Evolutionary conservation across 2,797 vertebrate genomes (phyloP).

Genomic region (Pteropus rufus): DNA sequence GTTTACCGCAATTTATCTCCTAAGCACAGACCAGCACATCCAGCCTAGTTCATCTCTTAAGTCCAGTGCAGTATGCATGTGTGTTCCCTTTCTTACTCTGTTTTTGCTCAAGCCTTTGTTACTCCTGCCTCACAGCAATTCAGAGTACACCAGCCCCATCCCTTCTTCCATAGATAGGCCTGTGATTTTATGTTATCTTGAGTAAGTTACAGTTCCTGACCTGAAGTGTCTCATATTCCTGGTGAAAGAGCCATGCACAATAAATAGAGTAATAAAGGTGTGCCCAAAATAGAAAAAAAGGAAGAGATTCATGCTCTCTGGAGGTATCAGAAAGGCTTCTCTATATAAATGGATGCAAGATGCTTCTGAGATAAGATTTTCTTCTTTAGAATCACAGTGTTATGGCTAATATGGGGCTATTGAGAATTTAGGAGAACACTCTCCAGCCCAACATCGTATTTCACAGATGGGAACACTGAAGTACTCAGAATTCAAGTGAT

Average conservation of each 20-base stretch:
- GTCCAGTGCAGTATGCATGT: not conserved
- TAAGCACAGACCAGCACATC: not conserved
- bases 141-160: not conserved
- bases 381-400: not conserved
- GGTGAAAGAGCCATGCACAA: not conserved
- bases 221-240: not conserved
- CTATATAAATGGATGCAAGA: not conserved
- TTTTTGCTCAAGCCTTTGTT: not conserved
- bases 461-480: slow-evolving; percentile 1
- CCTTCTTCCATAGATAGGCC: not conserved
- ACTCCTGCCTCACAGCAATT: not conserved
- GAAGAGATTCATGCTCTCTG: not conserved
- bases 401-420: slow-evolving; percentile 13
- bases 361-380: not conserved
- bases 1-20: not conserved
- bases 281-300: not conserved
- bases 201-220: not conserved
- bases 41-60: not conserved
- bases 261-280: not conserved
- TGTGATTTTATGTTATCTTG: slow-evolving; percentile 6
- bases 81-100: not conserved
- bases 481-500: not conserved
- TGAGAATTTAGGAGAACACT: slow-evolving; percentile 15
- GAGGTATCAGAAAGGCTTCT: slow-evolving; percentile 15
- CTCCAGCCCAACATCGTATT: not conserved